phyloP scores from a whole-genome alignment of 1,140 invertebrate species.

The Rhagoletis pomonella region DNA sequence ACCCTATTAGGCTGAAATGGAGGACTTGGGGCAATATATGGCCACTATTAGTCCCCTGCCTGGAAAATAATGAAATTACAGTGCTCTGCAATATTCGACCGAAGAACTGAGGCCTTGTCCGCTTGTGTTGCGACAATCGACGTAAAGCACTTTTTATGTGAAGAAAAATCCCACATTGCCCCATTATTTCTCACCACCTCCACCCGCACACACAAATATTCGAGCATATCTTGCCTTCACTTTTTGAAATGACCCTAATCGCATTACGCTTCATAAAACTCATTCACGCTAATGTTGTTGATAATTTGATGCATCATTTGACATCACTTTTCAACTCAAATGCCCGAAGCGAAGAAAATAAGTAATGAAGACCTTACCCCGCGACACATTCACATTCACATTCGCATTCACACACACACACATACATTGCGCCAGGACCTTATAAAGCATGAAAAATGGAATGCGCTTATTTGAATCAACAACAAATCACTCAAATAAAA shows the following conservation, averaged over 20 bases:
- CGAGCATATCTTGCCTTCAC: neutral
- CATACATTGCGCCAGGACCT: constrained; percentile 1
- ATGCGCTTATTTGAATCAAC: constrained; percentile 28
- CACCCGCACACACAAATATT: too few relatives aligned
- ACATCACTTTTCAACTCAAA: constrained; percentile 49
- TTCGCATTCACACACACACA: neutral
- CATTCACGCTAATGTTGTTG: constrained; percentile 43
- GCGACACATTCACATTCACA: neutral
- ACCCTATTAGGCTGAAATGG: too few relatives aligned
- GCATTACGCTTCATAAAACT: neutral
- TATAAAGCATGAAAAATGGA: constrained; percentile 24
- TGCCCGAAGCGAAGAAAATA: constrained; percentile 60
- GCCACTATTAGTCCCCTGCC: too few relatives aligned
- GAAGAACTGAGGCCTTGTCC: too few relatives aligned
- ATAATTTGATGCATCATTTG: constrained; percentile 49
- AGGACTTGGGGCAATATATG: too few relatives aligned
- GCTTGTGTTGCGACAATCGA: too few relatives aligned
- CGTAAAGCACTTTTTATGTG: too few relatives aligned
- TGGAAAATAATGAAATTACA: too few relatives aligned
- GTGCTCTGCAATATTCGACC: too few relatives aligned
- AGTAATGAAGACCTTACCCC: constrained; percentile 43
- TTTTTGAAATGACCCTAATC: constrained; percentile 34
- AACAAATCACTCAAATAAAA: constrained; percentile 47
- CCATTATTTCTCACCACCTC: too few relatives aligned
- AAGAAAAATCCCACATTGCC: too few relatives aligned